Evolutionary conservation across 1,140 invertebrate species (phyloP), one percentile per base, ranked within the genome.

Genomic region (Cydia strobilella): DNA sequence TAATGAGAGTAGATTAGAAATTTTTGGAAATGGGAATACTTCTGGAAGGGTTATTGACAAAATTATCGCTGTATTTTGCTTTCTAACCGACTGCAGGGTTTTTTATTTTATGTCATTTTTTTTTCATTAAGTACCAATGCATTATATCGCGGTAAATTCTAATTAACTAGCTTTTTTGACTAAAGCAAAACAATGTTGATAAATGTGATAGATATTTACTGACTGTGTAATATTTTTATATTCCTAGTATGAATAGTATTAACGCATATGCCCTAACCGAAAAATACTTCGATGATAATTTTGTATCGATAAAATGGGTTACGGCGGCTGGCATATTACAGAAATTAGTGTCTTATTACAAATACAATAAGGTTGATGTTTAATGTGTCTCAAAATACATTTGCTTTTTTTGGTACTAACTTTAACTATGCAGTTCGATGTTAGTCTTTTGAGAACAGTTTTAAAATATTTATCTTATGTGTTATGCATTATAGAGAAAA

Each of bases 331-430:
- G 65, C 65, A 59, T 59, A 23, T 23, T 20, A 59, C 54, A 69
- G 35, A 69, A 18, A 69, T 69, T 69, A 69, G 65, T 69, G 65
- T 69, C 65, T 59, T 59, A 59, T 69, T 69, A 69, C 35, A 39
- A 69, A 69, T 20, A 69, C 65, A 69, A 69, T 69, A 69, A 69
- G 35, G 35, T 69, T 35, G 31, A 39, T 35, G 31, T 69, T 31
- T 69, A 35, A 18, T 35, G 20, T 69, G 27, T 69, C n/a, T 69
- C 65, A 39, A 66, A 35, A 13, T 63, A 63, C 15, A 31, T 66
- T 27, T 63, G 62, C 62, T 63, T 63, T 63, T 12, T 51, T 51
- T 51, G 15, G 48, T 18, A 51, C 13, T 45, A 15, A 13, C 42
- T 45, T 45, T 2, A 42, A 42, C 12, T 42, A 13, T 45, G 48